Base-by-base conservation (phyloP, 2,888 invertebrate genomes). In the Trissolcus brochymenae region DNA sequence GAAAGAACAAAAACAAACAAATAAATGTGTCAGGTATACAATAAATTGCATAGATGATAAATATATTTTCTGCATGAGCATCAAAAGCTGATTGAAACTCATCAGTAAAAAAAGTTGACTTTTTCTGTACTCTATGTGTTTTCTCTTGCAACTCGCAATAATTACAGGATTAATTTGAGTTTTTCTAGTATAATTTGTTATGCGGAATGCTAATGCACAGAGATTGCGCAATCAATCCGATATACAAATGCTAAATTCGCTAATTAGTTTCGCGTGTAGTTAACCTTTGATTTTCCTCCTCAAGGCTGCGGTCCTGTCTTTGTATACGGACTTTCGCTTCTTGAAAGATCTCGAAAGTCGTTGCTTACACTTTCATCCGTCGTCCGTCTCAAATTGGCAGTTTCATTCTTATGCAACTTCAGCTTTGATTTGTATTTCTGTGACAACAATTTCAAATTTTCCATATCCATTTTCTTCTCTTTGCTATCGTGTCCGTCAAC, bases 261-360 rank as follows among this genome's bases (percentile, higher is more conserved):
- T 60, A 54, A 68, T 56, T 55, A 62, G 50, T 61, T 55, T 54
- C 25, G 16, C 43, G 60, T 46, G 17, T 6, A 72, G 74, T 68
- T 76, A 67, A 78, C 68, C 71, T 76, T 73, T 66, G 25, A 55
- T 67, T 66, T 59, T 72, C 41, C 53, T 46, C 19, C 43, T 61
- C 60, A 78, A 79, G 73, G 74, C 74, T 72, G 61, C 25, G 60
- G 64, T 56, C 55, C 25, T 57, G 59, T 74, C 61, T 49, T 56
- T 50, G 19, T 41, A 50, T 67, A 54, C 40, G 51, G 61, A 77
- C 79, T 79, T 81, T 81, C 79, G 75, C 79, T 59, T 66, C 46
- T 51, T 43, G 29, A 72, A 59, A 70, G 73, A 76, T 51, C 73
- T 74, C 76, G 78, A 80, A 79, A 79, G 81, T 78, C 68, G 66